Evolutionary conservation across 64 coral and sea anemone species (phyloP).

Genomic region (Dendrophyllia cribrosa): DNA sequence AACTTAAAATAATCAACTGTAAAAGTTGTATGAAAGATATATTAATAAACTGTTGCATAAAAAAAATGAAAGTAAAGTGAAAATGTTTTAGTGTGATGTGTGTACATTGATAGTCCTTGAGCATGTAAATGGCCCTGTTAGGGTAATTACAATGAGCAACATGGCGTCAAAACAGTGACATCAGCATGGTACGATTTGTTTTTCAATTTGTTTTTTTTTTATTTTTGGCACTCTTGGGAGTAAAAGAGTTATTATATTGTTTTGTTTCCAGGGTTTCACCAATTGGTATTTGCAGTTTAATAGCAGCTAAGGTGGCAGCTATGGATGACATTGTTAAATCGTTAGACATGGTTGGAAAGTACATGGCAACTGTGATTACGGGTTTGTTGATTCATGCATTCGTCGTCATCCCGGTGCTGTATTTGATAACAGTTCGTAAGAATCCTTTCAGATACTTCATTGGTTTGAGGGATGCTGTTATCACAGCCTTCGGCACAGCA

Average conservation of each 20-base stretch:
- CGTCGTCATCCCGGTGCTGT: slow-evolving; percentile 58
- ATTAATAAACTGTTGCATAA: no score
- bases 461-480: slow-evolving; percentile 78
- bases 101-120: no score
- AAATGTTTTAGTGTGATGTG: no score
- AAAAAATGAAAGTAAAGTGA: no score
- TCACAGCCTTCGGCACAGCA: slow-evolving; percentile 76
- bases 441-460: slow-evolving; percentile 70
- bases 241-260: not conserved
- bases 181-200: no score
- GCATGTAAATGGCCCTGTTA: no score
- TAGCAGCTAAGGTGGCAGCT: slow-evolving; percentile 73
- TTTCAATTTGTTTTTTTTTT: no score
- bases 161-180: no score
- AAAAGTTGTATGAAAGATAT: no score
- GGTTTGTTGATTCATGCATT: slow-evolving; percentile 72
- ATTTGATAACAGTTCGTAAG: slow-evolving; percentile 72
- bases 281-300: slow-evolving; percentile 83
- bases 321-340: slow-evolving; percentile 53
- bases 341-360: slow-evolving; percentile 59
- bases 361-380: slow-evolving; percentile 71
- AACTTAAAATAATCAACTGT: no score
- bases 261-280: slow-evolving; percentile 69
- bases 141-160: no score
- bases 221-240: no score